phyloP scores from a whole-genome alignment of 2,888 invertebrate genomes.

The Clistopyga incitator region DNA sequence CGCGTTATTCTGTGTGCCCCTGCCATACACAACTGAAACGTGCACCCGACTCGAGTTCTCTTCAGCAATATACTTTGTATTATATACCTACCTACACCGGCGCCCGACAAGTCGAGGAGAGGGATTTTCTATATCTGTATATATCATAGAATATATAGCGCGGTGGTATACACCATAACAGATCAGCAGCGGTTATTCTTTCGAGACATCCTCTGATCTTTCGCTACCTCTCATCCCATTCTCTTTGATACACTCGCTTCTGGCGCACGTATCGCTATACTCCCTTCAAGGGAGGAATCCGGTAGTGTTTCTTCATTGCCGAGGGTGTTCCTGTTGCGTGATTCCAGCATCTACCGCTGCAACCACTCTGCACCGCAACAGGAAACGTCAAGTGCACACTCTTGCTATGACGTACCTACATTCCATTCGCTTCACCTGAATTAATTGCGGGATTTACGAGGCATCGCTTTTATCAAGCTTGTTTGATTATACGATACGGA shows the following conservation, averaged over 20 bases:
- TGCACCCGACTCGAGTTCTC: constrained; percentile 32
- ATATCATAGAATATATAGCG: not conserved
- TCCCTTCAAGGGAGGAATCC: constrained; percentile 54
- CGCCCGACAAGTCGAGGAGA: constrained; percentile 19
- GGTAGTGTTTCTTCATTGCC: constrained; percentile 62
- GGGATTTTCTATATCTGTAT: constrained; percentile 33
- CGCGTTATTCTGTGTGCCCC: constrained; percentile 40
- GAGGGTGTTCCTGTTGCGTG: constrained; percentile 60
- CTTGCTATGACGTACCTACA: constrained; percentile 12
- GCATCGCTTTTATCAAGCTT: not conserved
- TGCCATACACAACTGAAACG: constrained; percentile 50
- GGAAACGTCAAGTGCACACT: constrained; percentile 53
- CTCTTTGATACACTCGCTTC: constrained; percentile 47
- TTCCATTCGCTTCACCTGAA: constrained; percentile 14
- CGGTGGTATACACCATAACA: constrained; percentile 19
- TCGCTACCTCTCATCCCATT: constrained; percentile 39
- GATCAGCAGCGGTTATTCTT: constrained; percentile 60
- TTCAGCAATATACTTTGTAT: constrained; percentile 2
- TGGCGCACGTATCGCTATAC: constrained; percentile 4
- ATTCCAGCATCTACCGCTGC: constrained; percentile 27
- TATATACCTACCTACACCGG: constrained; percentile 13
- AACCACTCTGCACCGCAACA: not conserved
- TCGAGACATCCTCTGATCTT: constrained; percentile 54
- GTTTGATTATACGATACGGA: not conserved
- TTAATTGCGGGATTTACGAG: constrained; percentile 1